These are phyloP conservation scores for Busseola fusca DNA, from an alignment of 2,888 invertebrate species.

Conservation along the genomic window DNA sequence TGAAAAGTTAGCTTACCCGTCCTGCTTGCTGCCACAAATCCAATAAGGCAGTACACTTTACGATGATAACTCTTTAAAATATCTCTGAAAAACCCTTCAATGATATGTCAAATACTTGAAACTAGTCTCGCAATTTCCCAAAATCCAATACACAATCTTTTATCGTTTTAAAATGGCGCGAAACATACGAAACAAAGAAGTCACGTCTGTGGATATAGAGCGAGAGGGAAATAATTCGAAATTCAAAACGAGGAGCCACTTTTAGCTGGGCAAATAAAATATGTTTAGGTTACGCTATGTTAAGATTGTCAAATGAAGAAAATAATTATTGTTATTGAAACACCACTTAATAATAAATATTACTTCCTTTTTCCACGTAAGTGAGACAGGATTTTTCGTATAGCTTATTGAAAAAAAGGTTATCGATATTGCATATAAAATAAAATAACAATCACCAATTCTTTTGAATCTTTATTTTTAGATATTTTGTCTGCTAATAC, in stretches of 20 bases:
- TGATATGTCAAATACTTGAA: neutral
- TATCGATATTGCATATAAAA: too few relatives aligned
- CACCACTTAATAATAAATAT: too few relatives aligned
- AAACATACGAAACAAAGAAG: slow-evolving; percentile 24
- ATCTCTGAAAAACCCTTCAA: neutral
- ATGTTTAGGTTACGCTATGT: slow-evolving; percentile 34
- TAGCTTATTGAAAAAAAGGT: too few relatives aligned
- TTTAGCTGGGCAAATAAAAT: slow-evolving; percentile 11
- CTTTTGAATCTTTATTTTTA: too few relatives aligned
- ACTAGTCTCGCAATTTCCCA: neutral
- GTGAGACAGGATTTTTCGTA: too few relatives aligned
- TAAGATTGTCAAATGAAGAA: neutral
- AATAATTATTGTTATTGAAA: too few relatives aligned
- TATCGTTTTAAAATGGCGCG: slow-evolving; percentile 29
- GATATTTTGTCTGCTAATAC: too few relatives aligned
- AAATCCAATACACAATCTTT: slow-evolving; percentile 13
- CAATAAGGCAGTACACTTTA: neutral
- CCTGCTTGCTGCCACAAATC: neutral
- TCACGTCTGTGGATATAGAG: slow-evolving; percentile 27
- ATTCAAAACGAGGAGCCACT: slow-evolving; percentile 46
- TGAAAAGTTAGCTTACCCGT: neutral
- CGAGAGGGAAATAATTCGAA: slow-evolving; percentile 22
- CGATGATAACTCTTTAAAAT: neutral
- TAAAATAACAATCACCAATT: too few relatives aligned
- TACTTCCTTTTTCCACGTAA: too few relatives aligned